Evolutionary conservation across 2,888 invertebrate species (phyloP).

Genomic region (Anoncus sp.): DNA sequence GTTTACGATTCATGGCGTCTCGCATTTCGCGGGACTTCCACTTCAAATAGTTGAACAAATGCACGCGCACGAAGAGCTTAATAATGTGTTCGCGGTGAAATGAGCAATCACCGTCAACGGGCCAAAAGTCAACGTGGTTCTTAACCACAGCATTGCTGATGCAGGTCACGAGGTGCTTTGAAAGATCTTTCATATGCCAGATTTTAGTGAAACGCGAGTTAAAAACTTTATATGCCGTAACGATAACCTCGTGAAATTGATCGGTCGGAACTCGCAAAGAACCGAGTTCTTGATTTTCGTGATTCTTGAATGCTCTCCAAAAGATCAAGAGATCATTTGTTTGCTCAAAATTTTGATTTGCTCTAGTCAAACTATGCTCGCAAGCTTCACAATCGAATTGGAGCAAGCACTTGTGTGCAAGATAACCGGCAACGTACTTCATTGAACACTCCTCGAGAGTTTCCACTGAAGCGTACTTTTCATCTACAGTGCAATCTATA

Average conservation of each 20-base stretch:
- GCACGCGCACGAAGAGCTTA: background rate
- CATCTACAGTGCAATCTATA: background rate
- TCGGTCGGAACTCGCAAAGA: slow-evolving; percentile 36
- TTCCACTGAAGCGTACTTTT: background rate
- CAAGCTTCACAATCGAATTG: slow-evolving; percentile 34
- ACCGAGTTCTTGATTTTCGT: slow-evolving; percentile 25
- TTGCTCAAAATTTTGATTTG: slow-evolving; percentile 25
- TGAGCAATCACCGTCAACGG: slow-evolving; percentile 1
- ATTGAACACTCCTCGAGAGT: no score
- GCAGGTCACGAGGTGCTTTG: background rate
- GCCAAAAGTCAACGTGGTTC: slow-evolving; percentile 33
- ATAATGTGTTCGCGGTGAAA: slow-evolving; percentile 19
- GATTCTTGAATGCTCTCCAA: slow-evolving; percentile 21
- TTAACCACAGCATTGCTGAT: slow-evolving; percentile 21
- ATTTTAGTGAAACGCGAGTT: no score
- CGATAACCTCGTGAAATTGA: slow-evolving; percentile 12
- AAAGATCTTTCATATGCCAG: no score
- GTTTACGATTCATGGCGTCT: background rate
- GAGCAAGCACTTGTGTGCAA: no score
- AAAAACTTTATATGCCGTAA: slow-evolving; percentile 38
- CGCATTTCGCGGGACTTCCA: slow-evolving; percentile 32
- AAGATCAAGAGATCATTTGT: slow-evolving; percentile 47
- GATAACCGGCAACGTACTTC: no score
- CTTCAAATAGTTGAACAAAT: slow-evolving; percentile 22
- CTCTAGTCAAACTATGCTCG: slow-evolving; percentile 1